Conservation (phyloP, 2,797 vertebrate species). For the Dryobates pubescens region DNA sequence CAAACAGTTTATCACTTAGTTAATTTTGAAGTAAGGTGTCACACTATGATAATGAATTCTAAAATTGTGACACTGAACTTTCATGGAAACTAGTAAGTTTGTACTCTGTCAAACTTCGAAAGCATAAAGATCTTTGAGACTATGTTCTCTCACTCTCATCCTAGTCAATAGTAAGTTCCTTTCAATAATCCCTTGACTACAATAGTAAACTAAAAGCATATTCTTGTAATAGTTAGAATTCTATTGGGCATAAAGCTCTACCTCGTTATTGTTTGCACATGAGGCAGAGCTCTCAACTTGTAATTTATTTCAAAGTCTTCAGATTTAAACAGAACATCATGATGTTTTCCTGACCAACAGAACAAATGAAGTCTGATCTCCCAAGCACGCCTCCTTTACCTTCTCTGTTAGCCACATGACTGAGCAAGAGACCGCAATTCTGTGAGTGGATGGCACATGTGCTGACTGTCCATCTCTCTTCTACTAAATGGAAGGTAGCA, state of each 20-base stretch:
- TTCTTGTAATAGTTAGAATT: constrained; percentile 25
- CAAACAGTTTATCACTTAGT: background rate
- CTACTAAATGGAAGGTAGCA: background rate
- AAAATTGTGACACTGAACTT: background rate
- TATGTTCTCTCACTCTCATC: constrained; percentile 7
- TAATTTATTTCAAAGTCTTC: constrained; percentile 12
- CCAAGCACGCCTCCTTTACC: background rate
- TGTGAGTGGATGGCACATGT: background rate
- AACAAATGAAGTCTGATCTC: background rate
- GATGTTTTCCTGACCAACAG: background rate
- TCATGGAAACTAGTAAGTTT: background rate
- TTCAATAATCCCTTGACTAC: constrained; percentile 6
- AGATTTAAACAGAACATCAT: background rate
- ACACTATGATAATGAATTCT: background rate
- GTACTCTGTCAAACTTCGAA: background rate
- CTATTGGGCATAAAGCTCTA: background rate
- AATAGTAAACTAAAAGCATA: constrained; percentile 20
- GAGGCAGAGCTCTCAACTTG: background rate
- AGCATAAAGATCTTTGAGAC: background rate
- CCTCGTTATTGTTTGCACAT: background rate
- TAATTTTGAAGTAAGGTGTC: background rate
- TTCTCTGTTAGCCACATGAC: background rate
- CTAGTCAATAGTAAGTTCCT: constrained; percentile 28
- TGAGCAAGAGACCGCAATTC: background rate
- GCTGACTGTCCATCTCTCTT: background rate